Conservation (phyloP, 2,888 invertebrate genomes). For the Drosophila kokeensis region DNA sequence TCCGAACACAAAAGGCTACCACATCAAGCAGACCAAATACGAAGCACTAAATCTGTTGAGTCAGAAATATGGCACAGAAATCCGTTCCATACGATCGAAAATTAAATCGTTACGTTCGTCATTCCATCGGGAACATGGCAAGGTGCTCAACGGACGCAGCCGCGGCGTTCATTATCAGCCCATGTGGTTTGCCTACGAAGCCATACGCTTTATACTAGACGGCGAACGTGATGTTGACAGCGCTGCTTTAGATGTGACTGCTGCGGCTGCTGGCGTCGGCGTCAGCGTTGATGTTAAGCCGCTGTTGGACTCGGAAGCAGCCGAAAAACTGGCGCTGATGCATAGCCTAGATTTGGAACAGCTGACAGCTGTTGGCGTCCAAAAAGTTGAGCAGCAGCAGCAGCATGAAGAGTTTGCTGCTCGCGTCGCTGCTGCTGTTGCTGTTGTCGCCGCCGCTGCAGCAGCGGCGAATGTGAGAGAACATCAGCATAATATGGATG, state of each 20-base stretch:
- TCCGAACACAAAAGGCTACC: slow-evolving; percentile 84
- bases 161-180: slow-evolving; percentile 83
- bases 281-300: slow-evolving; percentile 21
- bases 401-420: slow-evolving; percentile 64
- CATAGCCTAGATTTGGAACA: slow-evolving; percentile 75
- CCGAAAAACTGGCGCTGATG: slow-evolving; percentile 69
- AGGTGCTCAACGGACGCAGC: slow-evolving; percentile 82
- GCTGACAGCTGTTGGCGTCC: slow-evolving; percentile 61
- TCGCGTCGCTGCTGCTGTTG: slow-evolving; percentile 71
- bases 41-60: slow-evolving; percentile 83
- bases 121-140: slow-evolving; percentile 84
- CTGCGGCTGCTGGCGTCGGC: slow-evolving; percentile 26
- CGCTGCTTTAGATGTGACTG: slow-evolving; percentile 44
- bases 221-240: slow-evolving; percentile 74
- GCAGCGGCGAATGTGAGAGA: slow-evolving; percentile 62
- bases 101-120: slow-evolving; percentile 84
- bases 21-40: slow-evolving; percentile 84
- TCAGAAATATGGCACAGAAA: slow-evolving; percentile 83
- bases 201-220: slow-evolving; percentile 83
- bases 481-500: slow-evolving; percentile 47
- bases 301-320: slow-evolving; percentile 54
- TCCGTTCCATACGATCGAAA: slow-evolving; percentile 83
- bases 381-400: slow-evolving; percentile 46
- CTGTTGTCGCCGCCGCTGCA: slow-evolving; percentile 65
- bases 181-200: slow-evolving; percentile 85